phyloP scores from a whole-genome alignment of 2,797 vertebrate species.

The Poeciliopsis turneri region DNA sequence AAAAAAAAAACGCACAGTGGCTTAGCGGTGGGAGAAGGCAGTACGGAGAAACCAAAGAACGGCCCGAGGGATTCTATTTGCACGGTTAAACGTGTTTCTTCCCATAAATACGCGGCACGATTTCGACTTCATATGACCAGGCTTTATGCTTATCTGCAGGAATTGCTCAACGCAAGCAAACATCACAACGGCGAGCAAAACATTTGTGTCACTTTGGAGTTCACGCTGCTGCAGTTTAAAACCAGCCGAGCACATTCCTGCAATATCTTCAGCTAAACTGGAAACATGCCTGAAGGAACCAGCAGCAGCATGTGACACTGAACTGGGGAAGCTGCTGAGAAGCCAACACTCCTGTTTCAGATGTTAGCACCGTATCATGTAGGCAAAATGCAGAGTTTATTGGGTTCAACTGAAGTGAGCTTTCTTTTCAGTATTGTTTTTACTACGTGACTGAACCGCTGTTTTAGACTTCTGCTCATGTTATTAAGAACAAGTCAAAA shows the following conservation, averaged over 20 bases:
- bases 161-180: constrained; percentile 45
- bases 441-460: neutral
- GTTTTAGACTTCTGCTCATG: neutral
- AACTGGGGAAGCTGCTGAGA: neutral
- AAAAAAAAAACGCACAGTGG: constrained; percentile 12
- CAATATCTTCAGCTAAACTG: constrained; percentile 13
- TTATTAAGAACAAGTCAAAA: neutral
- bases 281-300: neutral
- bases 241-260: constrained; percentile 15
- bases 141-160: constrained; percentile 59
- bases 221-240: neutral
- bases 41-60: constrained; percentile 41
- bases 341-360: neutral
- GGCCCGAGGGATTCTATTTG: constrained; percentile 43
- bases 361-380: neutral
- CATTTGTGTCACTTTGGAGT: constrained; percentile 12
- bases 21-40: constrained; percentile 33
- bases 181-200: constrained; percentile 33
- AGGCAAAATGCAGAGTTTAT: neutral
- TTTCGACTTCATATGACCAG: constrained; percentile 36
- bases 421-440: neutral
- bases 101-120: constrained; percentile 32
- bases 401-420: neutral
- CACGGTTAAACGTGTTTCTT: constrained; percentile 29
- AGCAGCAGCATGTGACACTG: neutral